Evolutionary conservation across 2,888 invertebrate species (phyloP), one percentile per base, ranked within the genome.

Genomic region (Eledone cirrhosa): DNA sequence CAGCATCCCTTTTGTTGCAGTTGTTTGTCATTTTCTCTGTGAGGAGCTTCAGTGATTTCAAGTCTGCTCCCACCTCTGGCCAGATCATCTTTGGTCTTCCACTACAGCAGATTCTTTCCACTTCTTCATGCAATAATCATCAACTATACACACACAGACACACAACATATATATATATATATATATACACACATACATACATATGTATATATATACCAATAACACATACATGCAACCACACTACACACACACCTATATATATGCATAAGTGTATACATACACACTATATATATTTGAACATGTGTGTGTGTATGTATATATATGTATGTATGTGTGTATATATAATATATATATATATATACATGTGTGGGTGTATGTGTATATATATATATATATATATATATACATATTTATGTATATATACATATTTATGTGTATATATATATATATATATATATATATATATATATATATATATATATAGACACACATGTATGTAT

Each of bases 261-360:
- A 24, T 24, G 19, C 14, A 31, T 67, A 2, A 27, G 24, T 67
- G 24, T 67, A 8, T 22, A 27, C 63, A 63, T 63, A 24, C 27
- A 19, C 19, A 63, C 19, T 16, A 67, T 67, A 27, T 29, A 67
- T 67, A 67, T 29, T 27, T 14, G 14, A 7, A 29, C 29, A 63
- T 14, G 7, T 63, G 27, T 13, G 5, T 19, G 63, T 27, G 19
- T 63, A 24, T 19, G 1, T 63, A 24, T 63, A 19, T 24, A 63
- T 24, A 63, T 24, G 19, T 22, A 63, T 19, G 1, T 22, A 24
- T 8, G n/a, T n/a, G 19, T 63, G 19, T 1, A 24, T 63, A 24
- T n/a, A 1, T n/a, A 63, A 29, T 29, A 67, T 67, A 67, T 27
- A 67, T 67, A 67, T 27, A 67, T 24, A 67, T 65, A 65, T 65